Evolutionary conservation across 2,113 vertebrate genomes (phyloP).

Genomic region (Morphnarchus princeps): DNA sequence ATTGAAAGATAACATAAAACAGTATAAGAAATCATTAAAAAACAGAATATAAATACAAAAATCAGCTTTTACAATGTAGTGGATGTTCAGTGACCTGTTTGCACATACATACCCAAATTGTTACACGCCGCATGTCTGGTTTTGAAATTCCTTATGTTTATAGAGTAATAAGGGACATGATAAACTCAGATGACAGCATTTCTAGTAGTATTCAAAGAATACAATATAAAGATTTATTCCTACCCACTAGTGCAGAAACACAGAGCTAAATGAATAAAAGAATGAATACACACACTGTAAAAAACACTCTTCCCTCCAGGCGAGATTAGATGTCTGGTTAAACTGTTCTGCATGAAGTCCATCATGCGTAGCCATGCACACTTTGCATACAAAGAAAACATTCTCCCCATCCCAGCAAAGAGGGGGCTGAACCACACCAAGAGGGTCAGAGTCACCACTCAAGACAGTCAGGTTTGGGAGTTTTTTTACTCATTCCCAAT

Average conservation of each 20-base stretch:
- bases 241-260: slow-evolving; percentile 20
- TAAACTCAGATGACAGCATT: neutral
- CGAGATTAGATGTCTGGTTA: neutral
- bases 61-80: neutral
- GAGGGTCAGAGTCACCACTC: neutral
- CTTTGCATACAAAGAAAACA: neutral
- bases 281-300: neutral
- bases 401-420: neutral
- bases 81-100: neutral
- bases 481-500: neutral
- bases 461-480: neutral
- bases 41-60: neutral
- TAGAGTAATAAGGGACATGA: neutral
- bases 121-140: neutral
- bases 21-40: neutral
- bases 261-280: slow-evolving; percentile 26
- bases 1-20: neutral
- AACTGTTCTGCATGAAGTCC: neutral
- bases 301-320: slow-evolving; percentile 29
- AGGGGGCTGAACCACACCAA: neutral
- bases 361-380: neutral
- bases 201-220: neutral
- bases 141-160: slow-evolving; percentile 9
- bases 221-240: slow-evolving; percentile 34
- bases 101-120: neutral